Evolutionary conservation across 2,797 vertebrate genomes (phyloP).

Genomic region (Manis crassicaudata): DNA sequence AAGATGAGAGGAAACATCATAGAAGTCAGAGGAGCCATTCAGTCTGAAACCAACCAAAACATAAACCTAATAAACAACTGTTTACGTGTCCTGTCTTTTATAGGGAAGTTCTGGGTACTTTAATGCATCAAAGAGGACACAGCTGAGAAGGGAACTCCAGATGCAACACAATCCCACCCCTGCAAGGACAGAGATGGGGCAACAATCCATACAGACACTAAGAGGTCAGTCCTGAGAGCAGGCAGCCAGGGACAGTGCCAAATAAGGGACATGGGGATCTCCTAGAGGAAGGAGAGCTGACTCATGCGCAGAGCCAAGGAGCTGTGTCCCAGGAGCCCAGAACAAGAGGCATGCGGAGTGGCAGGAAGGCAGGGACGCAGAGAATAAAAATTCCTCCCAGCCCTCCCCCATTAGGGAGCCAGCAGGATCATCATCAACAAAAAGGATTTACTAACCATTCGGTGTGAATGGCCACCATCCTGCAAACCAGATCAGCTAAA

Average conservation of each 20-base stretch:
- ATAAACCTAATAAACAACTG: background rate
- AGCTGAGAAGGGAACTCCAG: background rate
- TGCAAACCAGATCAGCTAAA: background rate
- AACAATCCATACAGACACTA: background rate
- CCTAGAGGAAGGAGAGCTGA: background rate
- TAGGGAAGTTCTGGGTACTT: background rate
- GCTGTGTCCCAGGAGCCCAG: background rate
- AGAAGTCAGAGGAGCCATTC: background rate
- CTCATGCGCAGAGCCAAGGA: rapidly evolving
- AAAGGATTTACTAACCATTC: too few species aligned
- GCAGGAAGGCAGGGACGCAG: background rate
- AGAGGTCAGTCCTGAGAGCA: background rate
- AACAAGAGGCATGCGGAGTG: rapidly evolving
- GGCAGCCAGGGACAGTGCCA: background rate
- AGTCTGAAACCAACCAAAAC: background rate
- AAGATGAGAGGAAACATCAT: background rate
- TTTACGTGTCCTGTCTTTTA: background rate
- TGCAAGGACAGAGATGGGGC: background rate
- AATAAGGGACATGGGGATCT: rapidly evolving
- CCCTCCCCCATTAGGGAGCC: background rate
- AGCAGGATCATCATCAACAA: too few species aligned
- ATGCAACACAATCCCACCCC: rapidly evolving
- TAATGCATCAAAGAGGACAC: background rate
- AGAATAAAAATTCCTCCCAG: background rate
- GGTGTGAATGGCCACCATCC: rapidly evolving